Evolutionary conservation across 2,113 vertebrate genomes (phyloP), one percentile per base, ranked within the genome.

Genomic region (Euleptes europaea): DNA sequence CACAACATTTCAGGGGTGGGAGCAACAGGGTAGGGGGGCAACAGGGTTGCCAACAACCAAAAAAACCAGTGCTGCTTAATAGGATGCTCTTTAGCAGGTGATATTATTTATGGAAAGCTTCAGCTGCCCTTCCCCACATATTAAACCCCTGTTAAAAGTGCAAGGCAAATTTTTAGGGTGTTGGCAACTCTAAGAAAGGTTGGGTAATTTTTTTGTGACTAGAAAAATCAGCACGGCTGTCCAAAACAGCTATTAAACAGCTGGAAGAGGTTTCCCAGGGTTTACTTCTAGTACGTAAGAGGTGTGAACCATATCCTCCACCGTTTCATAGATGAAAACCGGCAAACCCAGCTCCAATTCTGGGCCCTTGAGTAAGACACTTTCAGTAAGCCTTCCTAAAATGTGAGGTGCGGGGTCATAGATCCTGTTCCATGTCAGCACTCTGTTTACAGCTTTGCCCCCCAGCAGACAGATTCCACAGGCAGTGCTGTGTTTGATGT

Each of bases 211-310:
- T 33, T 75, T 85, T 51, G 19, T 8, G 28, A 23, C 31, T 21
- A 51, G n/a, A 17, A 60, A 72, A 86, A 44, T 19, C 1, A 35
- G 0, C 78, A 73, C 31, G 40, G 14, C 66, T 44, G 14, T 87
- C 40, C 73, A 0, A 28, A 70, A 1, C 42, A 63, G 15, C 8
- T 75, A 78, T 15, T 7, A 5, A 85, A 51, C 6, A 38, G 5
- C 78, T 80, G 65, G 65, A 21, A 88, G 76, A 86, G 69, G 82
- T 14, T 57, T 80, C 70, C 21, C 33, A 65, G 82, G 82, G 74
- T 63, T 67, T 26, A n/a, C 28, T 17, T 79, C 28, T 17, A 33
- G 70, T 88, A 69, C 42, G 80, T 84, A 49, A 49, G 5, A 63
- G 28, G 23, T 35, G 28, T 3, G 4, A 40, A 63, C 2, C 67